Base-by-base conservation (phyloP, 2,888 invertebrate genomes). In the Tachina grossa region DNA sequence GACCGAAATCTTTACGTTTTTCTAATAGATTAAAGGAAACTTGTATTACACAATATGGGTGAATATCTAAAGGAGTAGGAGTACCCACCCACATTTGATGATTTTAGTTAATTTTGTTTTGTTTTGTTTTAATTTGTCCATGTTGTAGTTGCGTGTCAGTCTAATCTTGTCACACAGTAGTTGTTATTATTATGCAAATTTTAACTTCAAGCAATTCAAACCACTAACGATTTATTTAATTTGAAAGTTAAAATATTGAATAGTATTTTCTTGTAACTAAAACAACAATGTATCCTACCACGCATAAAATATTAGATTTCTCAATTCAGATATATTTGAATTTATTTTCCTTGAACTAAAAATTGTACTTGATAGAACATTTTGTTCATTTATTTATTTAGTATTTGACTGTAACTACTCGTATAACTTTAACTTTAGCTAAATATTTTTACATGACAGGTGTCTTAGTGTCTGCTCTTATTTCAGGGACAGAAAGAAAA, bases 261-360 rank as follows among this genome's bases (percentile, higher is more conserved):
- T 31, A 16, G 5, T 66, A 45, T n/a, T n/a, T n/a, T n/a, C n/a
- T 65, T n/a, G 14, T 9, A 55, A 55, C 14, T 1, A 13, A 51
- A 43, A 2, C 61, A 78, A 22, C 51, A 47, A 2, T 61, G 22
- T 69, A 69, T 81, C 68, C 75, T 53, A 75, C 81, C 81, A 81
- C 81, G 81, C 81, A 81, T 59, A 45, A 69, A 66, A 69, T 75
- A 45, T 55, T 45, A 39, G 19, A 81, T 47, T 75, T 81, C 47
- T 59, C 16, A 61, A 39, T 61, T 66, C 22, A n/a, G 14, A 77
- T 59, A 14, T 53, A 65, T 19, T 51, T 79, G 19, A 51, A 19
- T 69, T 49, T 69, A 11, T 75, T 45, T 22, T 85, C 85, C 85
- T 85, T 85, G 85, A 80, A 63, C 85, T 83, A 85, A 85, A 81